Conservation (phyloP, 1,140 invertebrate genomes). For the Zaprionus tsacasi region DNA sequence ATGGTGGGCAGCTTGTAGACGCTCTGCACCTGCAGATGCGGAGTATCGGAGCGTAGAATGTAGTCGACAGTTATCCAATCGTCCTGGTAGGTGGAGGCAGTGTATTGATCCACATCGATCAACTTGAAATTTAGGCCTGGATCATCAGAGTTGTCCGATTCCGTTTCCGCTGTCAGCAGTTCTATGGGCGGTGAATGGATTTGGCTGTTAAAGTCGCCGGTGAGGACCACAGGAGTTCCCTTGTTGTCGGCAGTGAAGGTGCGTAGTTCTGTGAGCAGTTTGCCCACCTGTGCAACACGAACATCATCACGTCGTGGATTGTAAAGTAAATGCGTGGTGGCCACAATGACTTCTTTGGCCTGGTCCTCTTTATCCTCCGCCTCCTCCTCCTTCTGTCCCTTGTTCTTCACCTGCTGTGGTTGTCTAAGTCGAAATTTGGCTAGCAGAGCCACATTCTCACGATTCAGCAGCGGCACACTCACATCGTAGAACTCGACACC, state of each 20-base stretch:
- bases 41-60: conserved; percentile 87
- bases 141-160: background rate
- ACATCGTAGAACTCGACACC: conserved; percentile 87
- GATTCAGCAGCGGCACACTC: conserved; percentile 86
- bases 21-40: conserved; percentile 62
- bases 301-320: conserved; percentile 95
- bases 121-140: conserved; percentile 27
- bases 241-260: conserved; percentile 85
- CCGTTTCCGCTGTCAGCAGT: background rate
- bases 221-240: conserved; percentile 90
- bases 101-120: conserved; percentile 82
- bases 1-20: conserved; percentile 87
- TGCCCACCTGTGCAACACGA: conserved; percentile 92
- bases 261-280: conserved; percentile 93
- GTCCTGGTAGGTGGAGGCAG: conserved; percentile 90
- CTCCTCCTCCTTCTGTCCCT: conserved; percentile 69
- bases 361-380: conserved; percentile 54
- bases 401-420: conserved; percentile 53
- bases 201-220: conserved; percentile 95
- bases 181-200: conserved; percentile 87
- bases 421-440: conserved; percentile 88
- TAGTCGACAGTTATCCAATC: conserved; percentile 93
- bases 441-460: conserved; percentile 95
- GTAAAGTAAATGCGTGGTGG: conserved; percentile 97
- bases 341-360: conserved; percentile 88